A percentile compares a stretch with the other conserved stretches of the same genome.
Conservation (phyloP, 2,888 invertebrate species). For the Cerceris ruficornis region DNA sequence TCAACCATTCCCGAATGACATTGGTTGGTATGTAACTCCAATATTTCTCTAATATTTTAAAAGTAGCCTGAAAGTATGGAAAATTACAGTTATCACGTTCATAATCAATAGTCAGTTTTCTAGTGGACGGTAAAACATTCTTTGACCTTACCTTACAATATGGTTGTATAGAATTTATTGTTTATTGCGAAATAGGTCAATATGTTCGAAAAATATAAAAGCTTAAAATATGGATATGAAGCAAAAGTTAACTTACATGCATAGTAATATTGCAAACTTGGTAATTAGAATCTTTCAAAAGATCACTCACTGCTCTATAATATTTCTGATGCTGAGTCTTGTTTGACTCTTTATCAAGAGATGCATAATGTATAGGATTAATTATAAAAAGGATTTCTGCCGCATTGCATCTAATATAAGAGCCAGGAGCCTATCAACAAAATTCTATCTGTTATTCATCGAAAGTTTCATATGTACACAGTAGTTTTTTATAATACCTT, state of each 20-base stretch:
- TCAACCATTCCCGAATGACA: constrained; percentile 55
- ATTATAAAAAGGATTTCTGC: constrained; percentile 63
- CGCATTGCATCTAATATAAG: constrained; percentile 62
- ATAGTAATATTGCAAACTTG: constrained; percentile 60
- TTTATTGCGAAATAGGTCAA: not conserved
- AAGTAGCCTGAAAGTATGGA: constrained; percentile 46
- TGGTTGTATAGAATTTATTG: too few species aligned
- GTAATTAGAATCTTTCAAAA: constrained; percentile 55
- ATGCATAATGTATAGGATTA: constrained; percentile 35
- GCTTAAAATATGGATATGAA: not conserved
- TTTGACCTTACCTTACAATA: too few species aligned
- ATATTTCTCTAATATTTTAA: constrained; percentile 49
- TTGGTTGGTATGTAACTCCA: constrained; percentile 53
- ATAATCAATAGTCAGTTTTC: too few species aligned
- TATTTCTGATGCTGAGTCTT: constrained; percentile 40
- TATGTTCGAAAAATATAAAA: not conserved
- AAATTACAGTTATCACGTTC: not conserved
- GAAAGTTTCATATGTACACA: not conserved
- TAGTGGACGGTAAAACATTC: too few species aligned
- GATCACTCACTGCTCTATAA: constrained; percentile 55
- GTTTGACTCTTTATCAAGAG: constrained; percentile 12
- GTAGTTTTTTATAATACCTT: constrained; percentile 48
- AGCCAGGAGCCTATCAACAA: constrained; percentile 58
- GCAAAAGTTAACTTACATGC: constrained; percentile 48
- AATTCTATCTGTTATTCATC: constrained; percentile 5